Evolutionary conservation across 2,888 invertebrate species (phyloP).

Genomic region (Himalopsyche kuldschensis): DNA sequence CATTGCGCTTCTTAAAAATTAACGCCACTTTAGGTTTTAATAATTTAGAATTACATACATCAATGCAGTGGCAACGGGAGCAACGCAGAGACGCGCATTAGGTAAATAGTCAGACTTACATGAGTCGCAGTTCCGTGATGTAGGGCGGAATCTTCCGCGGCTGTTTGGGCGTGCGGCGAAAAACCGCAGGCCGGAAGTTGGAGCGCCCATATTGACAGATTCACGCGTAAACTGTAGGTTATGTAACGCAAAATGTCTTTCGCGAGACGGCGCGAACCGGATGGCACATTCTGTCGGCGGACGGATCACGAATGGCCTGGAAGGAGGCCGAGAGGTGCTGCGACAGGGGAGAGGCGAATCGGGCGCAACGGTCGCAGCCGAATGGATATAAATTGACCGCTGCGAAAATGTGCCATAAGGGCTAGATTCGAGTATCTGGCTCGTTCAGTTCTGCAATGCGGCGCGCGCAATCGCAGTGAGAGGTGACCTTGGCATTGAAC

Average conservation of each 20-base stretch:
- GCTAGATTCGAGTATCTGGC: slow-evolving; percentile 4
- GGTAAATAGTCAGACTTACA: slow-evolving; percentile 13
- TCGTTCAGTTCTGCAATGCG: slow-evolving; percentile 64
- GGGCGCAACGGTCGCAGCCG: slow-evolving; percentile 15
- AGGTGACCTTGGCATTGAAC: slow-evolving; percentile 82
- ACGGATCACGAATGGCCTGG: slow-evolving; percentile 33
- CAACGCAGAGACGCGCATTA: not conserved
- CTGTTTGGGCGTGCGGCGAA: not conserved
- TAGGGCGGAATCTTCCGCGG: slow-evolving; percentile 10
- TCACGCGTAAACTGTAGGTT: slow-evolving; percentile 8
- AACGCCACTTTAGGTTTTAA: too few relatives aligned
- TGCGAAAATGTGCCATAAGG: slow-evolving; percentile 18
- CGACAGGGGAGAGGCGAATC: slow-evolving; percentile 13
- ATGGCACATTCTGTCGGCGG: slow-evolving; percentile 12
- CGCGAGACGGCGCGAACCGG: not conserved
- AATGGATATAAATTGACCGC: not conserved
- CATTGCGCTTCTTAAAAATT: too few relatives aligned
- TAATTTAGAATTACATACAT: too few relatives aligned
- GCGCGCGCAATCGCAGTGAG: slow-evolving; percentile 66
- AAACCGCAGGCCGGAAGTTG: not conserved
- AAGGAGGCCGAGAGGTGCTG: slow-evolving; percentile 9
- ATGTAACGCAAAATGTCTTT: slow-evolving; percentile 16
- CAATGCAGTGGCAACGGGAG: not conserved
- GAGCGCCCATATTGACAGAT: not conserved
- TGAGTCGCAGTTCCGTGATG: slow-evolving; percentile 4